A percentile compares a stretch with the other conserved stretches of the same genome.
Conservation (phyloP, 35 echinoderm and acorn worm species). For the Acanthaster planci region DNA sequence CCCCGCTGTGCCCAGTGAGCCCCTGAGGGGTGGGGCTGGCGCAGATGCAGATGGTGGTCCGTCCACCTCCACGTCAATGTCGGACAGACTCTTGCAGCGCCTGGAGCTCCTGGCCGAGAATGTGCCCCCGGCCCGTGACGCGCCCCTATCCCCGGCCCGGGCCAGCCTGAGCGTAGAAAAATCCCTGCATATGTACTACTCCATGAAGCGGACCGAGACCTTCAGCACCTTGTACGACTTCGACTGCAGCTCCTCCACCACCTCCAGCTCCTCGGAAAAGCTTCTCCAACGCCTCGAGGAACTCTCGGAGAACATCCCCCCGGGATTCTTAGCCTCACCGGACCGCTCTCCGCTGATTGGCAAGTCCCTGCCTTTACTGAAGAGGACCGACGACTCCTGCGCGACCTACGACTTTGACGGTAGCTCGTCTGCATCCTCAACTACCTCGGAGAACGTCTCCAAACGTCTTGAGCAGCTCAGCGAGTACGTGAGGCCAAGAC, state of each 20-base stretch:
- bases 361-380: not conserved
- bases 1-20: not conserved
- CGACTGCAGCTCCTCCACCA: slow-evolving; percentile 10
- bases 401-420: slow-evolving; percentile 11
- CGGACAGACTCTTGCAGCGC: not conserved
- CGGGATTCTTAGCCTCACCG: not conserved
- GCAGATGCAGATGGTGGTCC: not conserved
- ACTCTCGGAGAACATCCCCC: slow-evolving; percentile 3
- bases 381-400: not conserved
- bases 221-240: slow-evolving; percentile 20
- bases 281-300: slow-evolving; percentile 21
- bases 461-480: slow-evolving; percentile 4
- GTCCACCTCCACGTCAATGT: not conserved
- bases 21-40: too few relatives aligned
- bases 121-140: not conserved
- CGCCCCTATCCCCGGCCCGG: not conserved
- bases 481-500: not conserved
- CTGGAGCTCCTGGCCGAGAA: slow-evolving; percentile 7
- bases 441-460: not conserved
- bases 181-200: slow-evolving; percentile 16
- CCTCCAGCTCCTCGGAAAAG: slow-evolving; percentile 9
- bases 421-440: slow-evolving; percentile 14
- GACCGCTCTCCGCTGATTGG: not conserved
- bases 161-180: not conserved
- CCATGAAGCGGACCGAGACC: slow-evolving; percentile 21